These are phyloP conservation scores for Coecobrya sp. DNA, from an alignment of 2,888 invertebrate species.

Conservation along the genomic window DNA sequence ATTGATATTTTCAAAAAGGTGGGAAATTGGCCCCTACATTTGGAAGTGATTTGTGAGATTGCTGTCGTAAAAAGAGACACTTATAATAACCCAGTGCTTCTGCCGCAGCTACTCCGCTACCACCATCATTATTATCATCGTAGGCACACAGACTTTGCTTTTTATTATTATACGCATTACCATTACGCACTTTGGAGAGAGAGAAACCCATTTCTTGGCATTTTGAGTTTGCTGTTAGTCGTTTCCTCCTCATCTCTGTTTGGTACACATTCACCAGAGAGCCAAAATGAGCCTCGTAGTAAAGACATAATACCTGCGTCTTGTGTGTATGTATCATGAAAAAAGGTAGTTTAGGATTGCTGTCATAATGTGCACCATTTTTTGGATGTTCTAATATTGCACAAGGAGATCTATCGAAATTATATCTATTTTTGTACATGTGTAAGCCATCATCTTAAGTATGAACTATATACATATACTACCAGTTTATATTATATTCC, in stretches of 20 bases:
- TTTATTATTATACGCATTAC: background rate
- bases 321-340: background rate
- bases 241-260: conserved; percentile 42
- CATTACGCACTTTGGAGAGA: conserved; percentile 47
- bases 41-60: conserved; percentile 71
- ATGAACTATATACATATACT: background rate
- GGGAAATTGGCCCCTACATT: conserved; percentile 51
- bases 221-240: conserved; percentile 62
- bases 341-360: conserved; percentile 37
- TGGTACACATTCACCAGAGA: background rate
- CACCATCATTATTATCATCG: conserved; percentile 4
- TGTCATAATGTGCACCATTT: background rate
- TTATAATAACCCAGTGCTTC: conserved; percentile 47
- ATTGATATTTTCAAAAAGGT: conserved; percentile 41
- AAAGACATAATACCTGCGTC: conserved; percentile 10
- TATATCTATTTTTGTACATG: no score
- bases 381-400: background rate
- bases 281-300: background rate
- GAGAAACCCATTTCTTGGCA: conserved; percentile 54
- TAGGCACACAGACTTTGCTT: background rate
- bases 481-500: background rate
- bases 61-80: conserved; percentile 64
- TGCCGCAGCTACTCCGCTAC: background rate
- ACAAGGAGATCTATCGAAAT: background rate
- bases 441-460: no score